phyloP scores from a whole-genome alignment of 2,888 invertebrate species.

The Aphodius granarius region DNA sequence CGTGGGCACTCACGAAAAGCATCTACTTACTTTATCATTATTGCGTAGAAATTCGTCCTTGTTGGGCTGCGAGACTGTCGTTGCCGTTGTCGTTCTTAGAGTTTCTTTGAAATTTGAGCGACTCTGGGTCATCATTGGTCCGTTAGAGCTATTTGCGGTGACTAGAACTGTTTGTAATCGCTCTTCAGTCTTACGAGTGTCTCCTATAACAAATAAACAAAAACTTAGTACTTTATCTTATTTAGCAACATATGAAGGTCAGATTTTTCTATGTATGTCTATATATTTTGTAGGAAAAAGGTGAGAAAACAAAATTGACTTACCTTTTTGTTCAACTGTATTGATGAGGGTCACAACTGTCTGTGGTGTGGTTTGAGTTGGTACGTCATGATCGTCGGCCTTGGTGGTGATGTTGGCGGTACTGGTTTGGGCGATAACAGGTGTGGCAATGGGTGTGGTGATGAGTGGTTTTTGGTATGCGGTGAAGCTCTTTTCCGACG shows the following conservation, averaged over 20 bases:
- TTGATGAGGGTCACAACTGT: conserved; percentile 43
- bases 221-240: not conserved
- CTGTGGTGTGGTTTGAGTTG: conserved; percentile 25
- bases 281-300: too few relatives aligned
- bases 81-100: conserved; percentile 41
- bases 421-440: conserved; percentile 49
- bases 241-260: conserved; percentile 16
- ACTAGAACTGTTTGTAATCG: conserved; percentile 52
- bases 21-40: conserved; percentile 45
- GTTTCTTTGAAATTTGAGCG: conserved; percentile 48
- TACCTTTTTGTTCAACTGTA: conserved; percentile 44
- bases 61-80: conserved; percentile 41
- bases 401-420: conserved; percentile 35
- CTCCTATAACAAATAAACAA: conserved; percentile 30
- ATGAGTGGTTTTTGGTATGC: conserved; percentile 32
- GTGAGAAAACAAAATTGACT: conserved; percentile 1
- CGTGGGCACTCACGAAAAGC: conserved; percentile 3
- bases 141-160: conserved; percentile 51
- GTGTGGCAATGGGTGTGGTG: conserved; percentile 47
- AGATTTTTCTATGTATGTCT: too few relatives aligned
- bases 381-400: conserved; percentile 29
- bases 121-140: conserved; percentile 52
- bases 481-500: conserved; percentile 34
- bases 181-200: conserved; percentile 42
- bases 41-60: conserved; percentile 49